phyloP scores from a whole-genome alignment of 2,888 invertebrate genomes.

The Notocelia uddmanniana region DNA sequence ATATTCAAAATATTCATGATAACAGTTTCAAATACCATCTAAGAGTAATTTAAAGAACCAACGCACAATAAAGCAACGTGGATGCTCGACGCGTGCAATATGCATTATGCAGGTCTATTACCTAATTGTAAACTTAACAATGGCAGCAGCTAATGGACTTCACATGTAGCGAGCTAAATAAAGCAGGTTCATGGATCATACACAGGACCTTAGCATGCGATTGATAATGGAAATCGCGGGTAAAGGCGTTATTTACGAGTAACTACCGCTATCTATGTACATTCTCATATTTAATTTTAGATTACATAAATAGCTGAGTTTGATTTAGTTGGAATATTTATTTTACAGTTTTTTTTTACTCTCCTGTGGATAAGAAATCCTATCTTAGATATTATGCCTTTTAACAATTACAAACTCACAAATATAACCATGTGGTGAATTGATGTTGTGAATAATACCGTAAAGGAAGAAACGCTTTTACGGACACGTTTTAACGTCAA shows the following conservation, averaged over 20 bases:
- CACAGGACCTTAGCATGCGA: conserved; percentile 10
- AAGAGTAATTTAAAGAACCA: neutral
- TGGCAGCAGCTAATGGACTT: conserved; percentile 45
- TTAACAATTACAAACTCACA: too few species aligned
- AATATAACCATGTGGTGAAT: too few species aligned
- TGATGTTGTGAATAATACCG: too few species aligned
- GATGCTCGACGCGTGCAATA: neutral
- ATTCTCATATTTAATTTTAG: neutral
- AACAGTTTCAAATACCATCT: neutral
- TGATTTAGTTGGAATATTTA: too few species aligned
- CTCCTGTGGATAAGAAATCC: too few species aligned
- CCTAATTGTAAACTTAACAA: conserved; percentile 3
- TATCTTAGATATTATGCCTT: too few species aligned
- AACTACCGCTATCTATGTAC: neutral
- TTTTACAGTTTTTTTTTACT: too few species aligned
- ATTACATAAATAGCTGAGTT: neutral
- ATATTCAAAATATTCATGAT: neutral
- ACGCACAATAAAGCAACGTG: neutral
- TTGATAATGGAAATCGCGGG: conserved; percentile 12
- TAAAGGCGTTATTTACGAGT: neutral
- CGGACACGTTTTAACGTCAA: too few species aligned
- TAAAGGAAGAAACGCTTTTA: too few species aligned
- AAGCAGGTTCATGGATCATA: neutral
- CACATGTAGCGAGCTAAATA: conserved; percentile 46
- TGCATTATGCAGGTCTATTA: neutral